Percentiles rank a stretch among this genome's conserved stretches.
Evolutionary conservation across 2,113 vertebrate genomes (phyloP).

Genomic region (Corvus hawaiiensis): DNA sequence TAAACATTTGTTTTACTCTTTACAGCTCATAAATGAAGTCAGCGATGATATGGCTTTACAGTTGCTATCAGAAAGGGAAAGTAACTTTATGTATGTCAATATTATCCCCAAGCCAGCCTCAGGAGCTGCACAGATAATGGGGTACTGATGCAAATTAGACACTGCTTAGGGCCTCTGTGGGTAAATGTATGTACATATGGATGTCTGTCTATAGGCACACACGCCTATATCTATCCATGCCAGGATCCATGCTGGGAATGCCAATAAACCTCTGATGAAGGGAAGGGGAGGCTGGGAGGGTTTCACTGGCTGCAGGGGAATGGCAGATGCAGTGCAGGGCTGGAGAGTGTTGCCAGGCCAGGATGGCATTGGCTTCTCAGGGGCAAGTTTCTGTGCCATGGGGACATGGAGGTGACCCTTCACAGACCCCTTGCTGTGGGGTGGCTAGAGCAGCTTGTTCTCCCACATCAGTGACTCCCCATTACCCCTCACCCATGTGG

Average conservation of each 20-base stretch:
- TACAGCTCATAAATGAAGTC: background rate
- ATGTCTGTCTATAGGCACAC: background rate
- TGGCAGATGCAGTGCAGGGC: background rate
- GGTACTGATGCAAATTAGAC: background rate
- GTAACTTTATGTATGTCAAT: background rate
- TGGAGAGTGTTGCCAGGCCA: background rate
- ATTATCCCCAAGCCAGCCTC: background rate
- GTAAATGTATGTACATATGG: background rate
- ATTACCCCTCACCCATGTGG: accelerated
- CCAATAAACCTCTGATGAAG: background rate
- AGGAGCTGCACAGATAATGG: background rate
- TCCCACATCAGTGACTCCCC: accelerated
- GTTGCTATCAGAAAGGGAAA: background rate
- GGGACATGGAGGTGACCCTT: background rate
- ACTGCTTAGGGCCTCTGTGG: background rate
- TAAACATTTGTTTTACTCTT: constrained; percentile 18
- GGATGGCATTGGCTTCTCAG: background rate
- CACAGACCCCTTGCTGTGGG: background rate
- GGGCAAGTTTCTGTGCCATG: accelerated
- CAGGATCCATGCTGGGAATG: background rate
- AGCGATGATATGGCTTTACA: background rate
- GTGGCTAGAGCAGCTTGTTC: background rate
- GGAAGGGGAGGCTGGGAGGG: background rate
- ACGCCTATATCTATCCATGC: background rate
- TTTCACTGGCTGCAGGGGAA: background rate